phyloP scores from a whole-genome alignment of 2,113 vertebrate genomes.

The Chrysemys picta region DNA sequence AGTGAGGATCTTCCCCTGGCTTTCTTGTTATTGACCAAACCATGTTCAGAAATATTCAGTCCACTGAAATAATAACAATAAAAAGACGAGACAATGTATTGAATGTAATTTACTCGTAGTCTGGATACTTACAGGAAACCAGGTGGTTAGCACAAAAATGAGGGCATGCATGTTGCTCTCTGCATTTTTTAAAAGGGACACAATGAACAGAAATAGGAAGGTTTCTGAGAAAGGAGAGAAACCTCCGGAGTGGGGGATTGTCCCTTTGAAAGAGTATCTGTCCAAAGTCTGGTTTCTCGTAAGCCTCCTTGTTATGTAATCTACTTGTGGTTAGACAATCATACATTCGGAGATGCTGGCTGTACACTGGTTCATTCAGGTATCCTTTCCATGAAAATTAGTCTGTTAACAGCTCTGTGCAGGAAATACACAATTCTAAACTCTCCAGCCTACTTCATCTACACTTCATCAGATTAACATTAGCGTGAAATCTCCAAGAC shows the following conservation, averaged over 20 bases:
- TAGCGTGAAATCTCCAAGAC: slow-evolving; percentile 45
- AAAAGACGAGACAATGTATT: slow-evolving; percentile 35
- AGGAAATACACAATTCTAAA: neutral
- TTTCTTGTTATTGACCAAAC: slow-evolving; percentile 56
- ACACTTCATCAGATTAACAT: slow-evolving; percentile 58
- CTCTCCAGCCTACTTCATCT: slow-evolving; percentile 31
- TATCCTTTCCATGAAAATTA: slow-evolving; percentile 15
- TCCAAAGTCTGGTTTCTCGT: slow-evolving; percentile 17
- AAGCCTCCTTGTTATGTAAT: slow-evolving; percentile 25
- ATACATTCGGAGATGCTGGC: neutral
- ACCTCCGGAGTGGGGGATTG: slow-evolving; percentile 53
- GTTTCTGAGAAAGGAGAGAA: slow-evolving; percentile 63
- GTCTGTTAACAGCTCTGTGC: neutral
- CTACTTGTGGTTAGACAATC: neutral
- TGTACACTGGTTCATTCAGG: neutral
- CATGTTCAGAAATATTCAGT: slow-evolving; percentile 45
- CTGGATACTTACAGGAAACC: slow-evolving; percentile 54
- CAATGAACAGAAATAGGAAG: slow-evolving; percentile 39
- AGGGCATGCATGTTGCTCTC: slow-evolving; percentile 52
- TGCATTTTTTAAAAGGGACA: slow-evolving; percentile 70
- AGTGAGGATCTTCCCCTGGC: neutral
- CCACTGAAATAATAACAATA: neutral
- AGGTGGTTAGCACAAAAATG: slow-evolving; percentile 40
- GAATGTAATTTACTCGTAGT: slow-evolving; percentile 33
- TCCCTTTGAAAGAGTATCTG: slow-evolving; percentile 34